These are phyloP conservation scores for Lichenostomus cassidix DNA, from an alignment of 2,113 vertebrate species.

Conservation along the genomic window DNA sequence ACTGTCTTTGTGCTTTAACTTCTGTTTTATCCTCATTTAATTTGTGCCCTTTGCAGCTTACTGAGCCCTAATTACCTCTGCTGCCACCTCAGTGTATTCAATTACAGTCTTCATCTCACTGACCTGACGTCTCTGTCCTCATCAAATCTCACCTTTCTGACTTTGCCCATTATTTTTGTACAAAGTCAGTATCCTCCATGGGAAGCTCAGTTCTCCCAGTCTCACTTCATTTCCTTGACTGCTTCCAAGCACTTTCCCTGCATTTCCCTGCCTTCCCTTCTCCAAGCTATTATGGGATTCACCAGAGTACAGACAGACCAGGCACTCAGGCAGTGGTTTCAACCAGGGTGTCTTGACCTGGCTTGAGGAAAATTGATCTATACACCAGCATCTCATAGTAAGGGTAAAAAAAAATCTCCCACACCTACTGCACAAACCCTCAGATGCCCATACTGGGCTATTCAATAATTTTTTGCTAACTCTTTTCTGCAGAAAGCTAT, in stretches of 20 bases:
- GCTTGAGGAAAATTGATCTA: not conserved
- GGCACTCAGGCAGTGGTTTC: not conserved
- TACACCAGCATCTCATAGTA: not conserved
- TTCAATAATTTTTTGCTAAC: not conserved
- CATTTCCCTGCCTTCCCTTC: not conserved
- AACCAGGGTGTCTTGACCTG: not conserved
- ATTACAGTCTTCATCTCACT: slow-evolving; percentile 51
- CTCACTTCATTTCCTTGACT: not conserved
- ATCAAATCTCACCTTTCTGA: slow-evolving; percentile 62
- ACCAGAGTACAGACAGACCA: not conserved
- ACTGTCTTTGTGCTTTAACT: slow-evolving; percentile 53
- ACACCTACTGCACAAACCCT: not conserved
- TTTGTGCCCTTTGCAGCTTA: slow-evolving; percentile 62
- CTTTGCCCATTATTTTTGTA: slow-evolving; percentile 46
- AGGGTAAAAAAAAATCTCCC: not conserved
- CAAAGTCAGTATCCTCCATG: not conserved
- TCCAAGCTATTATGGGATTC: not conserved
- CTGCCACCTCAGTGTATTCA: slow-evolving; percentile 40
- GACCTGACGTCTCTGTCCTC: slow-evolving; percentile 39
- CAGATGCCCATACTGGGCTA: not conserved
- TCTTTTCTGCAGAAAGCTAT: not conserved
- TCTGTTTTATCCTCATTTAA: slow-evolving; percentile 59
- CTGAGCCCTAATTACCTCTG: slow-evolving; percentile 60
- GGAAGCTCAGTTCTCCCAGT: not conserved
- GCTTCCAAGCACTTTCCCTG: not conserved